A percentile compares a stretch with the other conserved stretches of the same genome.
Evolutionary conservation across 2,113 vertebrate species (phyloP).

Genomic region (Mustelus asterias): DNA sequence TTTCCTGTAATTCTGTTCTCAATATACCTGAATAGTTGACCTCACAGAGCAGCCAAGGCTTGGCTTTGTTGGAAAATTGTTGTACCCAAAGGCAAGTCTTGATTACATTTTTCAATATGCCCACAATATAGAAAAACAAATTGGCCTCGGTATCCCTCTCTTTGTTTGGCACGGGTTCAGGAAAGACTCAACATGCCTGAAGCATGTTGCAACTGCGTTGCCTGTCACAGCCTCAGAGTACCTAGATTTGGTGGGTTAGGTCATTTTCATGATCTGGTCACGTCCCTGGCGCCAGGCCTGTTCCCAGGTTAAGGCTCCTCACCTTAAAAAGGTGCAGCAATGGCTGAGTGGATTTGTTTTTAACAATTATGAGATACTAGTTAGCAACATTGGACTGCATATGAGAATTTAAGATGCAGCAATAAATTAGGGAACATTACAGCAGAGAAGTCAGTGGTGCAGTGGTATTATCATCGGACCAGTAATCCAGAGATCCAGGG

Average conservation of each 20-base stretch:
- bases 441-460: background rate
- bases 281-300: background rate
- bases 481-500: too few species aligned
- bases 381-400: background rate
- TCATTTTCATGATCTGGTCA: background rate
- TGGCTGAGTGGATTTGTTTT: background rate
- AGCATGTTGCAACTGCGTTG: background rate
- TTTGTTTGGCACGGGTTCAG: background rate
- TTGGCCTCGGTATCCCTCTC: background rate
- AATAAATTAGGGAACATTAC: background rate
- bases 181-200: background rate
- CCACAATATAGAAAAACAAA: background rate
- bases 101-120: background rate
- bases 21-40: constrained; percentile 10
- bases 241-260: background rate
- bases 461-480: too few species aligned
- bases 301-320: background rate
- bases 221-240: background rate
- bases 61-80: background rate
- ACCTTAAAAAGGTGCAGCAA: background rate
- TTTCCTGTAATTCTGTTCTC: constrained; percentile 1
- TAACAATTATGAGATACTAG: background rate
- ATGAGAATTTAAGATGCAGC: background rate
- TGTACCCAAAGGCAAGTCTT: background rate
- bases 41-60: background rate